These are phyloP conservation scores for Lottia scabra DNA, from an alignment of 2,888 invertebrate species.

Conservation along the genomic window DNA sequence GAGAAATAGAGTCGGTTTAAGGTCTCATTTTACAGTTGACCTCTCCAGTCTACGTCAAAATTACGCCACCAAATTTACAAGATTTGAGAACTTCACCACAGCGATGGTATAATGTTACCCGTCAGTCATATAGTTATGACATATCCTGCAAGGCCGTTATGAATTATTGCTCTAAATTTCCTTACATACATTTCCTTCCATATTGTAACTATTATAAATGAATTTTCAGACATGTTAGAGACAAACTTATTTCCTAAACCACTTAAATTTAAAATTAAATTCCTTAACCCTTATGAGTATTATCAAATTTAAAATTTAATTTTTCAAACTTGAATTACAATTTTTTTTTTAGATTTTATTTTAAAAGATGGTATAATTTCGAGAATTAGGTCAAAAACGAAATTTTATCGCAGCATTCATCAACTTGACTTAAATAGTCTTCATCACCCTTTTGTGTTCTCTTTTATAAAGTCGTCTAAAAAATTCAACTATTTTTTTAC, in stretches of 20 bases:
- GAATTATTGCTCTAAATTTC: neutral
- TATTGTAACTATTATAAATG: neutral
- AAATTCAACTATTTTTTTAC: neutral
- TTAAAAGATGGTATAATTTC: neutral
- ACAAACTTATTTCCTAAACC: too few relatives aligned
- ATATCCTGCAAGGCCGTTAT: neutral
- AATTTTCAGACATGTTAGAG: too few relatives aligned
- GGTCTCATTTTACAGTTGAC: neutral
- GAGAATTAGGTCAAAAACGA: neutral
- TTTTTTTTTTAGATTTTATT: too few relatives aligned
- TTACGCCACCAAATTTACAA: neutral
- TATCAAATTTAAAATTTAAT: too few relatives aligned
- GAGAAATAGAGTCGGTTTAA: neutral
- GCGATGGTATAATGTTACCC: neutral
- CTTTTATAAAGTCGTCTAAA: neutral
- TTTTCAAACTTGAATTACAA: too few relatives aligned
- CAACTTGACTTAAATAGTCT: too few relatives aligned
- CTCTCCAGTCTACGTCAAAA: neutral
- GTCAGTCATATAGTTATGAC: neutral
- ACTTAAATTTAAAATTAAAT: too few relatives aligned
- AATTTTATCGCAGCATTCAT: too few relatives aligned
- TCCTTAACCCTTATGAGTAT: too few relatives aligned
- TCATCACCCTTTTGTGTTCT: too few relatives aligned
- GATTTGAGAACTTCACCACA: neutral
- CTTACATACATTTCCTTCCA: neutral